These are phyloP conservation scores for Percopsis omiscomaycus DNA, from an alignment of 2,797 vertebrate genomes.

Conservation along the genomic window DNA sequence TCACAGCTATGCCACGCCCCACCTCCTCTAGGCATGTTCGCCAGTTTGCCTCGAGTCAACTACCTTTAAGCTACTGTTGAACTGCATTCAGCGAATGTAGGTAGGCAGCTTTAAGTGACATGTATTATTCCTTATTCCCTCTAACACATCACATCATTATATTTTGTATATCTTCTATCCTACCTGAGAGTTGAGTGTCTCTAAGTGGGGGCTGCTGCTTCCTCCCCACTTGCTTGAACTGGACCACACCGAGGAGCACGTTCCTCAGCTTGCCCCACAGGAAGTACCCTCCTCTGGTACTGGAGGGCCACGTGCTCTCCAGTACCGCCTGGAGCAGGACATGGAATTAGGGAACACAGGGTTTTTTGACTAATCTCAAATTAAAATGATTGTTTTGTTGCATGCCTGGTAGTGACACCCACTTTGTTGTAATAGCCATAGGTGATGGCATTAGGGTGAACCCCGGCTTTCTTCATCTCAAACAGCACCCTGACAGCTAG, in stretches of 20 bases:
- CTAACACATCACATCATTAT: too few relatives aligned
- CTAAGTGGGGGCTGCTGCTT: slow-evolving; percentile 77
- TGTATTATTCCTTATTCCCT: background rate
- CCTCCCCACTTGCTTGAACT: slow-evolving; percentile 90
- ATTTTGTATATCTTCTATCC: too few relatives aligned
- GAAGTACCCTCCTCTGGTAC: slow-evolving; percentile 94
- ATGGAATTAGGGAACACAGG: background rate
- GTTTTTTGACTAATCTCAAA: background rate
- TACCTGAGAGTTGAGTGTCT: slow-evolving; percentile 87
- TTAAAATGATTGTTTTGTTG: background rate
- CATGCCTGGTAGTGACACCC: slow-evolving; percentile 1
- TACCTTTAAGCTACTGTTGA: too few relatives aligned
- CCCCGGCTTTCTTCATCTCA: slow-evolving; percentile 97
- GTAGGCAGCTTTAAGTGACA: too few relatives aligned
- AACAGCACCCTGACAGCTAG: slow-evolving; percentile 94
- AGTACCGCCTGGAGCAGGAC: slow-evolving; percentile 86
- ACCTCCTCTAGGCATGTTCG: too few relatives aligned
- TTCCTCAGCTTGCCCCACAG: slow-evolving; percentile 97
- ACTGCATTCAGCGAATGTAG: too few relatives aligned
- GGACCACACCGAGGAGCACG: slow-evolving; percentile 88
- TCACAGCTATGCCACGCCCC: too few relatives aligned
- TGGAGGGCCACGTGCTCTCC: slow-evolving; percentile 98
- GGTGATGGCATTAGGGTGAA: slow-evolving; percentile 97
- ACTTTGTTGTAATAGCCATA: slow-evolving; percentile 99
- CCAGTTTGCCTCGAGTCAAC: too few relatives aligned